Percentiles rank a stretch among this genome's conserved stretches.
Conservation (phyloP, 2,113 vertebrate species). For the Pomatorhinus ruficollis region DNA sequence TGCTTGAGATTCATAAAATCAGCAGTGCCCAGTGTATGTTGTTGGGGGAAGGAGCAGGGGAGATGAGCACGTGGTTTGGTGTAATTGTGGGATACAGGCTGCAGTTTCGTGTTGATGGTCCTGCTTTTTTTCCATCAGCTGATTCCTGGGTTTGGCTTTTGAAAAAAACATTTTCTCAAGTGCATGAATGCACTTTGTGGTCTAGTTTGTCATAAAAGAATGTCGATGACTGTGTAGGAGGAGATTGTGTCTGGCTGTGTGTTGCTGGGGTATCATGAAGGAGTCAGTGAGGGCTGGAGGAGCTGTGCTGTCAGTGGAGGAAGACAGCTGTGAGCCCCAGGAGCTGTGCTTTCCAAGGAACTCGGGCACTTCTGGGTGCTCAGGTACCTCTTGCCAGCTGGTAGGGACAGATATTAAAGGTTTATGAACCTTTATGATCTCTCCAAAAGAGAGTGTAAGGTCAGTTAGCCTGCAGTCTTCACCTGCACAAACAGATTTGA, state of each 20-base stretch:
- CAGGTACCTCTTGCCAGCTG: background rate
- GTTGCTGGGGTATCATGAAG: background rate
- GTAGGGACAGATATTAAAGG: background rate
- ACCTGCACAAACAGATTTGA: background rate
- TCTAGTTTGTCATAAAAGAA: background rate
- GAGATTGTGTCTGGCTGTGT: fast-evolving
- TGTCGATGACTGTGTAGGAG: no score
- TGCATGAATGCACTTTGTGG: background rate
- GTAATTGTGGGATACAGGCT: background rate
- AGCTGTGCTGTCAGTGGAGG: background rate
- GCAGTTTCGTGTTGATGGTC: background rate
- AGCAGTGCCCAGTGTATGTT: fast-evolving
- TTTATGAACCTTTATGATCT: no score
- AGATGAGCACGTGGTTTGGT: no score
- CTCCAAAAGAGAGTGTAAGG: no score
- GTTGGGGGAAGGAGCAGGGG: background rate
- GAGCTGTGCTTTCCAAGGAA: background rate
- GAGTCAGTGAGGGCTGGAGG: fast-evolving
- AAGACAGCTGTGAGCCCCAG: background rate
- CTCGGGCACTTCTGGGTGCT: background rate
- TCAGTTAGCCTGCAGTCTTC: background rate
- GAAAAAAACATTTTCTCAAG: background rate
- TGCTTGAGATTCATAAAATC: background rate
- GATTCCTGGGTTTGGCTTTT: background rate
- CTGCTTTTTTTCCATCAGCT: background rate